phyloP scores from a whole-genome alignment of 2,797 vertebrate genomes.

The Dryobates pubescens region DNA sequence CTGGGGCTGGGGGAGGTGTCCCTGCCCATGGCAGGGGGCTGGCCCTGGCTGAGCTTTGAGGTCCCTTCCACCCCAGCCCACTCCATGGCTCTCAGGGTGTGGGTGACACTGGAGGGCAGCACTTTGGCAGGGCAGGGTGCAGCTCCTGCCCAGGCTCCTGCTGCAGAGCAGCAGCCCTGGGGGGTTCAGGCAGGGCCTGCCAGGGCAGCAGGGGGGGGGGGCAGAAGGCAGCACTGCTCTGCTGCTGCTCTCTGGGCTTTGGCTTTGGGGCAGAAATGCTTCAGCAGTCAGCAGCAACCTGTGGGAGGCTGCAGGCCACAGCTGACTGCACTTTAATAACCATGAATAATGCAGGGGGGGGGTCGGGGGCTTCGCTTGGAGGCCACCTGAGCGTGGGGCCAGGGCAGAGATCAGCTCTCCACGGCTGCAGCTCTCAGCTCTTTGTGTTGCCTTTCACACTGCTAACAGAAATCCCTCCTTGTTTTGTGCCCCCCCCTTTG shows the following conservation, averaged over 20 bases:
- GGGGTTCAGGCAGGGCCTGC: too few species aligned
- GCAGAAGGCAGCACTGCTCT: background rate
- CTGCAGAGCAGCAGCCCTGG: too few species aligned
- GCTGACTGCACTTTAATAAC: background rate
- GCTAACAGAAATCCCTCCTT: background rate
- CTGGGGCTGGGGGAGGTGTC: too few species aligned
- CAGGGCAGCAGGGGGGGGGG: too few species aligned
- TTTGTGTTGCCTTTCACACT: background rate
- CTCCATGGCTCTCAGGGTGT: too few species aligned
- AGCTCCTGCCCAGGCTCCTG: too few species aligned
- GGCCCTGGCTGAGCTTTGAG: too few species aligned
- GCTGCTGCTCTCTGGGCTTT: background rate
- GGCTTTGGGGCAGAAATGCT: background rate
- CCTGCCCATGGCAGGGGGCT: too few species aligned
- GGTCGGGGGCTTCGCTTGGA: background rate
- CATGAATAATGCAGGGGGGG: background rate
- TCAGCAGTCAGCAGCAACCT: background rate
- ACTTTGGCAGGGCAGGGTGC: too few species aligned
- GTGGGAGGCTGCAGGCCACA: background rate
- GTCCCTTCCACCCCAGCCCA: too few species aligned
- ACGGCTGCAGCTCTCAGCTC: background rate
- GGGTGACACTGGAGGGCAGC: too few species aligned
- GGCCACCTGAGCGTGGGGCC: rapidly evolving
- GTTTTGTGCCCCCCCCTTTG: background rate
- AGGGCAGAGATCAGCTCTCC: background rate